A percentile compares a stretch with the other conserved stretches of the same genome.
Evolutionary conservation across 2,797 vertebrate species (phyloP).

Genomic region (Yasuhikotakia modesta): DNA sequence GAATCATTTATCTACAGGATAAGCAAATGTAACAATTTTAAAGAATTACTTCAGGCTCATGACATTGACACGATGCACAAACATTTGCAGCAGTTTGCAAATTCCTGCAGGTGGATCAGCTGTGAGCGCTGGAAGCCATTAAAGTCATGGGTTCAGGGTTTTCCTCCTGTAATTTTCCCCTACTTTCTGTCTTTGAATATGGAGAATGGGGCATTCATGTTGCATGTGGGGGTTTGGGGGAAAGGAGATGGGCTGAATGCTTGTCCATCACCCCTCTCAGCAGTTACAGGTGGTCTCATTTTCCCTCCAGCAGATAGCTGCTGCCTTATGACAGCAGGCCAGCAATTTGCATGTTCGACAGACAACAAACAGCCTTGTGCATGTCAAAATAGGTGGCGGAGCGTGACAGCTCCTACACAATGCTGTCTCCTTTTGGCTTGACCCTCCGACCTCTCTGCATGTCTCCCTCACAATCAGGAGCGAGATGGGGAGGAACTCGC

Average conservation of each 20-base stretch:
- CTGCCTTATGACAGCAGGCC: conserved; percentile 96
- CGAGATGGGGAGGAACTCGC: conserved; percentile 76
- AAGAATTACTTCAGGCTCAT: background rate
- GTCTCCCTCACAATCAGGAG: conserved; percentile 94
- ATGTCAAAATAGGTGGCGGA: conserved; percentile 99
- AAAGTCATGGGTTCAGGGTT: conserved; percentile 64
- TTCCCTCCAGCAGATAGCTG: conserved; percentile 92
- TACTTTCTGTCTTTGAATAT: conserved; percentile 91
- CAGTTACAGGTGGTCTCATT: conserved; percentile 99
- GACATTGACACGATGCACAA: background rate
- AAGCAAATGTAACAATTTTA: background rate
- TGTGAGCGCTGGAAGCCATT: conserved; percentile 97
- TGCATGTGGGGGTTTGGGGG: conserved; percentile 76
- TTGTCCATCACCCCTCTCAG: conserved; percentile 99
- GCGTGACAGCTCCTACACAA: conserved; percentile 99
- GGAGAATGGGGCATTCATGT: conserved; percentile 94
- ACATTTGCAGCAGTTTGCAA: conserved; percentile 73
- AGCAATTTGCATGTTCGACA: conserved; percentile 99
- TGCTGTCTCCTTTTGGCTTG: conserved; percentile 97
- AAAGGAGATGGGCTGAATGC: conserved; percentile 94
- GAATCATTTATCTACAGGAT: background rate
- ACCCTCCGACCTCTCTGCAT: conserved; percentile 94
- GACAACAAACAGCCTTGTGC: conserved; percentile 99
- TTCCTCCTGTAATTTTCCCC: conserved; percentile 2
- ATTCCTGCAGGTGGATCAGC: conserved; percentile 95